A percentile compares a stretch with the other conserved stretches of the same genome.
Evolutionary conservation across 2,797 vertebrate species (phyloP).

Genomic region (Rhinogobio ventralis): DNA sequence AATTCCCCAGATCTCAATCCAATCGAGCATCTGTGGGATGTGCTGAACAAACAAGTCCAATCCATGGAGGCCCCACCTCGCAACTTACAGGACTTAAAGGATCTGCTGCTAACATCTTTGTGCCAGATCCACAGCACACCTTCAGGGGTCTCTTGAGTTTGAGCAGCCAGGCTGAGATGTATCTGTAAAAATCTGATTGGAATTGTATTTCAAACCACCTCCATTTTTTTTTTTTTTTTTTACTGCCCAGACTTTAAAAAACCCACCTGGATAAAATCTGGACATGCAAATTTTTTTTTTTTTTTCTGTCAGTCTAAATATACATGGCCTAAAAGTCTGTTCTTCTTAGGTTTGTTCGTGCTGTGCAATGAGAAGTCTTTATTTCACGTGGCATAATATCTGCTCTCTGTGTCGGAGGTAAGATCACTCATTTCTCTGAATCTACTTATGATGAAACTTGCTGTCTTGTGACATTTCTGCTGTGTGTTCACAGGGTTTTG

Average conservation of each 20-base stretch:
- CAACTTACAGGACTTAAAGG: no score
- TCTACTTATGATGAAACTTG: not conserved
- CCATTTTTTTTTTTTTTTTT: no score
- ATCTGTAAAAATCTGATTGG: not conserved
- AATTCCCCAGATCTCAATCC: no score
- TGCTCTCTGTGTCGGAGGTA: constrained; percentile 82
- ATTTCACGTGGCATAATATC: constrained; percentile 78
- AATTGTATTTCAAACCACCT: not conserved
- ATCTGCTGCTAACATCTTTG: no score
- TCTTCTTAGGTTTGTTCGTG: constrained; percentile 73
- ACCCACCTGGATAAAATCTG: not conserved
- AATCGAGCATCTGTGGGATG: no score
- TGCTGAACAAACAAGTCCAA: no score
- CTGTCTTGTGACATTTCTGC: not conserved
- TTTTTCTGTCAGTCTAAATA: not conserved
- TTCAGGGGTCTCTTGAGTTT: not conserved
- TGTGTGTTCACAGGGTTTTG: constrained; percentile 56
- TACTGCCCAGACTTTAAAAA: not conserved
- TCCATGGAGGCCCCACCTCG: no score
- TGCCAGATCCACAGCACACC: no score
- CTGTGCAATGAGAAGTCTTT: constrained; percentile 73
- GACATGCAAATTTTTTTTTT: not conserved
- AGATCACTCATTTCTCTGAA: constrained; percentile 29
- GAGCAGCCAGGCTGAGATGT: not conserved
- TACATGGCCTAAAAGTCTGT: not conserved